Evolutionary conservation across 2,888 invertebrate genomes (phyloP), one percentile per base, ranked within the genome.

Genomic region (Myathropa florea): DNA sequence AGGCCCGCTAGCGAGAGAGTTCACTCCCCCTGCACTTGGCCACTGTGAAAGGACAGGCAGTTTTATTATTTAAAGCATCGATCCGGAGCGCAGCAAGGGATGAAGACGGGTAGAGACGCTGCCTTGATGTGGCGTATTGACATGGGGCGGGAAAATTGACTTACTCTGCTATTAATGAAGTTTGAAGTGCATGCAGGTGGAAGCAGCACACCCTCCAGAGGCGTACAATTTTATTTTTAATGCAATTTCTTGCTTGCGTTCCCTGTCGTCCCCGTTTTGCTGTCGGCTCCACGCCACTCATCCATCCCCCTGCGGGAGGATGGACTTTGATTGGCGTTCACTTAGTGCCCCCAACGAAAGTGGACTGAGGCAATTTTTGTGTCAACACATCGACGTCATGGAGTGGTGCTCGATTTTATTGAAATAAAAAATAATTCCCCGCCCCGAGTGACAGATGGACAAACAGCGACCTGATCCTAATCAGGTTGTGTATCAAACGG

Each of bases 141-240:
- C 84, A 71, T 65, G 55, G 71, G 84, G 55, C 71, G 30, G 71
- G 23, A 72, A 57, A 84, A 81, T 77, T 81, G 84, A 72, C 76
- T 76, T 84, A 84, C 71, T 84, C 76, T 57, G 46, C n/a, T 81
- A 84, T 84, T 81, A 84, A 84, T 84, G 81, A 81, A 76, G 71
- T 84, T 84, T 81, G 71, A 59, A 67, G 63, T 76, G 36, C 61
- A 80, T 67, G 55, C 65, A 61, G 33, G 75, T 67, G 70, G 57
- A 78, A 39, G 28, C 28, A 72, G 60, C 21, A 72, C 46, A 57
- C 55, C 39, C 24, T 57, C 57, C 75, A 28, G 26, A 46, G 61
- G 61, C 72, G 70, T 60, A 55, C 36, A 10, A 59, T 67, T 76
- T 14, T 12, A 46, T 68, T 68, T 55, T 68, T 68, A 67, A 77